These are phyloP conservation scores for Drosophila cardini DNA, from an alignment of 1,140 invertebrate species.

Conservation along the genomic window DNA sequence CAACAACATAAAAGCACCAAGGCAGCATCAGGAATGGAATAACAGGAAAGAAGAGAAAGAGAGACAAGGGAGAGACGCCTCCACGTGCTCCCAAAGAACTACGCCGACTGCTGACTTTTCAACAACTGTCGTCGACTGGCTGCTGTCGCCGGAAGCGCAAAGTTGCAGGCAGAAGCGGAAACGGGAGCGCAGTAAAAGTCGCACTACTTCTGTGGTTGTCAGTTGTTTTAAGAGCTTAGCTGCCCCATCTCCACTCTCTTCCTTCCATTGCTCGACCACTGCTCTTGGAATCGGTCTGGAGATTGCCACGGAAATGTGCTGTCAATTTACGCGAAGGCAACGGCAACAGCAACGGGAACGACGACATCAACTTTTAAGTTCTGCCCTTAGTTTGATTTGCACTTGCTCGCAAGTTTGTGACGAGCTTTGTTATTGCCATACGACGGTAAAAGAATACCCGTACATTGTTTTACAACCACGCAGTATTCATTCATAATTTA, in stretches of 20 bases:
- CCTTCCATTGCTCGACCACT: not conserved
- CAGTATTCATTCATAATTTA: constrained; percentile 26
- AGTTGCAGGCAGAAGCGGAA: constrained; percentile 70
- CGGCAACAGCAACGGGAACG: not conserved
- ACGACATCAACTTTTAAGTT: constrained; percentile 39
- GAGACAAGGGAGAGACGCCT: not conserved
- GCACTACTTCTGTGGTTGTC: constrained; percentile 82
- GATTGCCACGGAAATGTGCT: constrained; percentile 76
- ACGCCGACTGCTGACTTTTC: constrained; percentile 64
- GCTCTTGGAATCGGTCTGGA: constrained; percentile 8
- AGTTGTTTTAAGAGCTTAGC: constrained; percentile 81
- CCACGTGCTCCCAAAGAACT: constrained; percentile 34
- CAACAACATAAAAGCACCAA: constrained; percentile 60
- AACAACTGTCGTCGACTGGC: constrained; percentile 79
- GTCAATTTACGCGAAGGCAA: constrained; percentile 68
- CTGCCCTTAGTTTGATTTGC: constrained; percentile 53
- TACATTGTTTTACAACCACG: constrained; percentile 19
- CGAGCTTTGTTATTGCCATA: constrained; percentile 38
- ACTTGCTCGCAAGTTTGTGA: constrained; percentile 36
- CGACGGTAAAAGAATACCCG: constrained; percentile 33
- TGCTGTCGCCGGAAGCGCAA: constrained; percentile 81
- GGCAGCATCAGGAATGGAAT: not conserved
- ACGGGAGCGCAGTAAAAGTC: constrained; percentile 79
- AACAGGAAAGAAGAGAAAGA: not conserved
- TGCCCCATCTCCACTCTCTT: constrained; percentile 4